Base-by-base conservation (phyloP, 2,797 vertebrate genomes). In the Sebastolobus alascanus region DNA sequence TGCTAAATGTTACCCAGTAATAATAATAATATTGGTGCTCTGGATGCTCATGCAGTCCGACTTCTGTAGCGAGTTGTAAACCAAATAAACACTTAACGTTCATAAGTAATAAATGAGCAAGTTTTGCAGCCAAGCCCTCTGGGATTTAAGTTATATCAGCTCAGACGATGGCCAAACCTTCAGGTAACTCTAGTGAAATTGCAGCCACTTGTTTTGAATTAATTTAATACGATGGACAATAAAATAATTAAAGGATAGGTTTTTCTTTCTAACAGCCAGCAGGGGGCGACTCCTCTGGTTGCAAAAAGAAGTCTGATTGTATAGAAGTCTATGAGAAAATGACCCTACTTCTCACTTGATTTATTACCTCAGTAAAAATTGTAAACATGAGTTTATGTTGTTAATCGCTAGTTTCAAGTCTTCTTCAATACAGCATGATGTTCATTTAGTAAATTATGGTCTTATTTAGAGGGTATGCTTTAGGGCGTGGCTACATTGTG, bases 41-140 rank as follows among this genome's bases (percentile, higher is more conserved):
- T 37, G 59, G 68, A 58, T 61, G 68, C 33, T 64, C 18, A 13
- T 66, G 67, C 58, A 52, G 40, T 27, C 38, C 35, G 52, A 60
- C 10, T 31, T 25, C 52, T 27, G 43, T 52, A 35, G 59, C 8
- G 4, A 69, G 63, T 3, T 8, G 35, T 52, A 75, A 77, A 75
- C 60, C 55, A 64, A 76, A 75, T 50, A 31, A 77, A 73, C 37
- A 52, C 63, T 72, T 68, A 68, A 60, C 11, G 25, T 77, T 80
- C 37, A 80, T 66, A 31, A 82, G 37, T 73, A 85, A 85, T 82
- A 63, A 64, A 80, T 70, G 52, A 79, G 60, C 60, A 18, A 27
- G 10, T 35, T 61, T 55, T 58, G 27, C 73, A 35, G 40, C 52
- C 25, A 40, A 71, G 43, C n/a, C 77, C 61, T 58, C 60, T 8